Conservation (phyloP, 2,888 invertebrate genomes). For the Ischnus inquisitorius region DNA sequence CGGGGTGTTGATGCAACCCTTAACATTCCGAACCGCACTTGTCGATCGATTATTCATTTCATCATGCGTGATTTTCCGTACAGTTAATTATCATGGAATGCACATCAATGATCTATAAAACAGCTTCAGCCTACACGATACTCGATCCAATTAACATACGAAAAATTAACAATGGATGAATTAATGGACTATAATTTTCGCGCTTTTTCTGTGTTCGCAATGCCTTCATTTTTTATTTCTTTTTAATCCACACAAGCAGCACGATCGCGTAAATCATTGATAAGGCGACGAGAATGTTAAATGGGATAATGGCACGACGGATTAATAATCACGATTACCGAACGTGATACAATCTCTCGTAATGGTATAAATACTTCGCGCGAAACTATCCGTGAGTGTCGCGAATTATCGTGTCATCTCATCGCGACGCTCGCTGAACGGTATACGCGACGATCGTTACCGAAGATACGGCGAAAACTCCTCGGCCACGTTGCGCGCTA, state of each 20-base stretch:
- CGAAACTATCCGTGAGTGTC: constrained; percentile 5
- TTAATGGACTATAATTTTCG: constrained; percentile 9
- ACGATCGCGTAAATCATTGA: constrained; percentile 43
- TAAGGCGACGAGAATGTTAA: constrained; percentile 33
- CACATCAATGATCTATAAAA: background rate
- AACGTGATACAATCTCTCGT: constrained; percentile 29
- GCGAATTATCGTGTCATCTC: constrained; percentile 40
- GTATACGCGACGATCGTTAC: constrained; percentile 43
- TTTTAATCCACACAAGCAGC: background rate
- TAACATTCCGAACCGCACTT: background rate
- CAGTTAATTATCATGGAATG: background rate
- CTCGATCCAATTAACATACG: constrained; percentile 14
- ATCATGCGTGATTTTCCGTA: background rate
- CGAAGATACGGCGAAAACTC: constrained; percentile 25
- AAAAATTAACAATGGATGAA: constrained; percentile 21
- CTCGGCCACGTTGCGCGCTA: constrained; percentile 17
- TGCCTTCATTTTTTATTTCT: background rate
- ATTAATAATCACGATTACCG: constrained; percentile 54
- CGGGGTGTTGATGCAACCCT: background rate
- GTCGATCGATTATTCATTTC: constrained; percentile 7
- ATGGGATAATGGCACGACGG: constrained; percentile 39
- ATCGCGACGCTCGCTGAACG: constrained; percentile 50
- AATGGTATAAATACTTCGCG: constrained; percentile 21
- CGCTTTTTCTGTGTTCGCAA: constrained; percentile 11
- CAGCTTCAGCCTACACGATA: background rate